Conservation (phyloP, 2,797 vertebrate species). For the Cryptoblepharus egeriae region DNA sequence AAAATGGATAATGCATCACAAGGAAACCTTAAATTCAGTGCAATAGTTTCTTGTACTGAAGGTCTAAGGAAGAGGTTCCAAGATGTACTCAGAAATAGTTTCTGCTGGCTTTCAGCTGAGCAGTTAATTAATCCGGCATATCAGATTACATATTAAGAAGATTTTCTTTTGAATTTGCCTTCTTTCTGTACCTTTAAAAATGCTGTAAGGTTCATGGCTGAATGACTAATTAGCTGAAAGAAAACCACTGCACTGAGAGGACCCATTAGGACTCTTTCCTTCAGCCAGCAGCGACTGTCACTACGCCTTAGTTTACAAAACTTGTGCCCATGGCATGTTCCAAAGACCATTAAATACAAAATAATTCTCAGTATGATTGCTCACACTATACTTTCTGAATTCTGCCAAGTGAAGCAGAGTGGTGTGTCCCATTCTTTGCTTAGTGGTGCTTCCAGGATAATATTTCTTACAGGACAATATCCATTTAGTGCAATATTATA, state of each 20-base stretch:
- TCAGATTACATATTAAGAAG: neutral
- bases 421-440: neutral
- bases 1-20: neutral
- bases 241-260: neutral
- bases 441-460: neutral
- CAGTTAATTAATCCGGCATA: neutral
- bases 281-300: neutral
- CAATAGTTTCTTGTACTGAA: neutral
- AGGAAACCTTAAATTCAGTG: constrained; percentile 36
- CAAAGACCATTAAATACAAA: neutral
- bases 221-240: neutral
- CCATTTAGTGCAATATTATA: neutral
- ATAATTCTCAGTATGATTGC: neutral
- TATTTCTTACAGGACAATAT: neutral
- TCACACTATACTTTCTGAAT: neutral
- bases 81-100: neutral
- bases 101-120: neutral
- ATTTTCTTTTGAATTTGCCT: neutral
- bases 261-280: neutral
- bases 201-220: neutral
- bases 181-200: neutral
- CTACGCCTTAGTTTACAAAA: neutral
- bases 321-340: neutral
- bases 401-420: neutral
- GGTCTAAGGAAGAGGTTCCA: constrained; percentile 5